Evolutionary conservation across 2,113 vertebrate species (phyloP).

Genomic region (Antechinus stuartii): DNA sequence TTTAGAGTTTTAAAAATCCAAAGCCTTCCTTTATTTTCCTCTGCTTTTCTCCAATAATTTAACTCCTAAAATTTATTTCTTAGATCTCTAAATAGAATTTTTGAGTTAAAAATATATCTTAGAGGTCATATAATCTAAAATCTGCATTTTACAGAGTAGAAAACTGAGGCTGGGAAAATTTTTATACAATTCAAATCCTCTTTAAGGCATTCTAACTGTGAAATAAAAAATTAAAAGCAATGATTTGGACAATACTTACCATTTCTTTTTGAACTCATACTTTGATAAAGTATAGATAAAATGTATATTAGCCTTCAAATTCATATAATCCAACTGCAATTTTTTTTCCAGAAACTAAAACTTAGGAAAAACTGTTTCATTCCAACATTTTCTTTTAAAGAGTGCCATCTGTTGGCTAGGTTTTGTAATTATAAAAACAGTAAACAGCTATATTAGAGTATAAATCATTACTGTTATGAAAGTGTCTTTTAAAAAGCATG

Average conservation of each 20-base stretch:
- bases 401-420: slow-evolving; percentile 65
- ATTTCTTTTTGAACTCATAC: neutral
- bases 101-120: neutral
- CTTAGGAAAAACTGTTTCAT: neutral
- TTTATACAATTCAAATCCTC: neutral
- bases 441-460: neutral
- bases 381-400: slow-evolving; percentile 46
- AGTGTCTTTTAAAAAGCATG: neutral
- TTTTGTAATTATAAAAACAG: slow-evolving; percentile 15
- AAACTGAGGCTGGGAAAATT: neutral
- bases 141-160: neutral
- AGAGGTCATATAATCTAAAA: neutral
- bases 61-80: neutral
- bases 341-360: neutral
- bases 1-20: neutral
- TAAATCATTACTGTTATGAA: neutral
- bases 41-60: neutral
- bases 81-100: neutral
- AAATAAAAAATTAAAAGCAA: neutral
- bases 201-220: slow-evolving; percentile 14
- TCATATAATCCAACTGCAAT: slow-evolving; percentile 18
- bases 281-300: neutral
- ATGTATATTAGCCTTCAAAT: slow-evolving; percentile 16
- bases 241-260: neutral
- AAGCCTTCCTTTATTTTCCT: neutral